Evolutionary conservation across 2,113 vertebrate genomes (phyloP).

Genomic region (Myodes glareolus): DNA sequence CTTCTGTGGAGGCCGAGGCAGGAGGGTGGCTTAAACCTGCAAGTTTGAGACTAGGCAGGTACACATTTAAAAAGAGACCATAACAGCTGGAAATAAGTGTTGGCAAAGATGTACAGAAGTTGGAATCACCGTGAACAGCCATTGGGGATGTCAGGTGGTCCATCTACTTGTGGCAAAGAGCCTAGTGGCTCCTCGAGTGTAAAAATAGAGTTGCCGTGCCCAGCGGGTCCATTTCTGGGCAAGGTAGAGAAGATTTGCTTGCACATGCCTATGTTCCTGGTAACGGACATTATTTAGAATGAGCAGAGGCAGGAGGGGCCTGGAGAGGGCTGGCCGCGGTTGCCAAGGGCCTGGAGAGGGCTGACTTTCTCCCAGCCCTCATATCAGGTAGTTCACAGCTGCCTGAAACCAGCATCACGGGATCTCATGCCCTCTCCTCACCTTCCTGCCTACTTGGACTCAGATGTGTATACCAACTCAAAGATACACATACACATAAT

Average conservation of each 20-base stretch:
- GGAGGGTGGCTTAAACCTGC: background rate
- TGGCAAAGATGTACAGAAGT: background rate
- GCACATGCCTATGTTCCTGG: background rate
- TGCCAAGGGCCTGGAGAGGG: background rate
- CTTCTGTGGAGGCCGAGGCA: background rate
- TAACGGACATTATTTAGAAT: background rate
- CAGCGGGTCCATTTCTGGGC: background rate
- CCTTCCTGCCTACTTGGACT: background rate
- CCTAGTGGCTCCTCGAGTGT: background rate
- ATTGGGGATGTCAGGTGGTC: too few species aligned
- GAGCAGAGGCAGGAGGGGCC: background rate
- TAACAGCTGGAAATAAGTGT: background rate
- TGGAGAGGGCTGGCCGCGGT: background rate
- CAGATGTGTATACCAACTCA: background rate
- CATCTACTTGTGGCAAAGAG: background rate
- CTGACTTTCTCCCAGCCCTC: background rate
- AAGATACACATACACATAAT: background rate
- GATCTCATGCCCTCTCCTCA: background rate
- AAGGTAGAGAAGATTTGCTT: background rate
- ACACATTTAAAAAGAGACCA: background rate
- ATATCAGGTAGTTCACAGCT: background rate
- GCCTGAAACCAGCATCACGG: background rate
- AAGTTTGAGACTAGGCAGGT: background rate
- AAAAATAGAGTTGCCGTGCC: background rate
- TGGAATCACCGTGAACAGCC: background rate